These are phyloP conservation scores for Drosophila willistoni DNA, from an alignment of 1,140 invertebrate genomes.

Conservation along the genomic window DNA sequence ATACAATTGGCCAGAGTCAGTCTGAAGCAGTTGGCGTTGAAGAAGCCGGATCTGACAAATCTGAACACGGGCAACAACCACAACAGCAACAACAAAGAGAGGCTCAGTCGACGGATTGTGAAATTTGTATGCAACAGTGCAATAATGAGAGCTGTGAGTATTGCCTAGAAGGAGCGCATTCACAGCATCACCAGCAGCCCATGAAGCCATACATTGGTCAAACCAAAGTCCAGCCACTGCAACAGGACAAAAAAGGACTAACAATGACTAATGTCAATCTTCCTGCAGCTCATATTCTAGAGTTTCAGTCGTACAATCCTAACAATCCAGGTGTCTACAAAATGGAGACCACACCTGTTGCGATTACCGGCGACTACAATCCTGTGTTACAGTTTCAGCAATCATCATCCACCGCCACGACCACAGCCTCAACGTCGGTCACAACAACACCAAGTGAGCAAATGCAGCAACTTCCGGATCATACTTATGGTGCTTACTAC, in stretches of 20 bases:
- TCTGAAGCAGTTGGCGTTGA: neutral
- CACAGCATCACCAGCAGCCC: constrained; percentile 22
- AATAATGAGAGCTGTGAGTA: constrained; percentile 78
- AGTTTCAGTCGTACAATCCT: constrained; percentile 83
- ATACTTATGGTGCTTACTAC: constrained; percentile 47
- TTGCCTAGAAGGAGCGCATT: constrained; percentile 42
- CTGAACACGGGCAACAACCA: constrained; percentile 27
- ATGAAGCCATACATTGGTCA: constrained; percentile 20
- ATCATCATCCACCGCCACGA: constrained; percentile 48
- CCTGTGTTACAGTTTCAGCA: constrained; percentile 79
- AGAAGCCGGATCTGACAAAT: constrained; percentile 39
- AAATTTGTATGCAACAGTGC: constrained; percentile 79
- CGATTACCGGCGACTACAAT: constrained; percentile 82
- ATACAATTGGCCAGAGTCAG: constrained; percentile 29
- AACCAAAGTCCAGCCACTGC: constrained; percentile 19
- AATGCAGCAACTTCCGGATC: constrained; percentile 43
- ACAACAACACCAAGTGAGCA: constrained; percentile 62
- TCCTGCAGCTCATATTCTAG: constrained; percentile 72
- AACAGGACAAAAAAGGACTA: constrained; percentile 13
- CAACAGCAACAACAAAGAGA: constrained; percentile 17
- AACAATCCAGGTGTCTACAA: constrained; percentile 83
- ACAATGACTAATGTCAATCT: constrained; percentile 14
- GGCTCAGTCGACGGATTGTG: constrained; percentile 54
- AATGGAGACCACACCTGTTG: constrained; percentile 82
- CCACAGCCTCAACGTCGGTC: constrained; percentile 54